phyloP scores from a whole-genome alignment of 2,888 invertebrate species.

The Melolontha melolontha region DNA sequence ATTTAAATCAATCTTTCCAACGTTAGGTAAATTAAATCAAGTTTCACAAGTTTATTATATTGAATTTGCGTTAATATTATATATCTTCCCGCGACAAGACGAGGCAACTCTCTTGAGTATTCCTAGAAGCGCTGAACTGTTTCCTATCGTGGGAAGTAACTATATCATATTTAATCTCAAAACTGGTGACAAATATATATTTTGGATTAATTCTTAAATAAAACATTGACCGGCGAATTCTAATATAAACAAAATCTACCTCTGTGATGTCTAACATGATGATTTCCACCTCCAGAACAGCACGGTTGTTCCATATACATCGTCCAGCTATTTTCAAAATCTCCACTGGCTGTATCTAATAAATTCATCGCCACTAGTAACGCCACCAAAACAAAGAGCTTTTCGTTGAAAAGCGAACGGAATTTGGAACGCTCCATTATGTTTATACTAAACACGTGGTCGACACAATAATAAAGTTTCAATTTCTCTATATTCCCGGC shows the following conservation, averaged over 20 bases:
- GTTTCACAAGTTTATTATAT: too few relatives aligned
- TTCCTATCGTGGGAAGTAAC: too few relatives aligned
- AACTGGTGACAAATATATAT: too few relatives aligned
- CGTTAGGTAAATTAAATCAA: too few relatives aligned
- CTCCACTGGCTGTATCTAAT: slow-evolving; percentile 58
- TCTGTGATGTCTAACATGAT: slow-evolving; percentile 75
- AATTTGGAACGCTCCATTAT: slow-evolving; percentile 26
- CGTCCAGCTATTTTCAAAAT: slow-evolving; percentile 74
- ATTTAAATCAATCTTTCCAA: too few relatives aligned
- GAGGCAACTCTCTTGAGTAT: too few relatives aligned
- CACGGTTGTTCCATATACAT: slow-evolving; percentile 76
- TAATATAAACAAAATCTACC: slow-evolving; percentile 59
- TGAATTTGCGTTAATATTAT: too few relatives aligned
- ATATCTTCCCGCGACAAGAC: too few relatives aligned
- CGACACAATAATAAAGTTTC: not conserved
- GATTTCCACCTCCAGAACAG: slow-evolving; percentile 70
- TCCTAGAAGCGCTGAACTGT: too few relatives aligned
- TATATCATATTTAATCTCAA: too few relatives aligned
- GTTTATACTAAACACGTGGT: slow-evolving; percentile 42
- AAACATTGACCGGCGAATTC: not conserved
- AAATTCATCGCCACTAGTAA: slow-evolving; percentile 29
- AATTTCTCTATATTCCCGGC: not conserved
- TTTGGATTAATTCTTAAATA: too few relatives aligned
- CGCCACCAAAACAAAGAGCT: slow-evolving; percentile 37
- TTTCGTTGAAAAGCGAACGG: slow-evolving; percentile 1